Evolutionary conservation across 2,113 vertebrate genomes (phyloP).

Genomic region (Neodontobutis hainanensis): DNA sequence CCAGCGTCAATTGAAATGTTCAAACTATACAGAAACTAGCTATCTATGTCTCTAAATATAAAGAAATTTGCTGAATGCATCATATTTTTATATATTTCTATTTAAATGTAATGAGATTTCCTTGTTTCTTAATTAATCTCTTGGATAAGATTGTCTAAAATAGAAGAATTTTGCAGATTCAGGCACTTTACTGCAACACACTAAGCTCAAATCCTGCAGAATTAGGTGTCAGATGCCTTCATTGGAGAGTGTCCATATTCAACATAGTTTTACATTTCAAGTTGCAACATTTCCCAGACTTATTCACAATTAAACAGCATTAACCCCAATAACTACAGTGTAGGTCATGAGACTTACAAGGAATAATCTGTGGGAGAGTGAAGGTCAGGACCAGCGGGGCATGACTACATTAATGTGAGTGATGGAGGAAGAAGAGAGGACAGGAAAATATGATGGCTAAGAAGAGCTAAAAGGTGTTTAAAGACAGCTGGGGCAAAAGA

Average conservation of each 20-base stretch:
- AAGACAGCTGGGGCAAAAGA: slow-evolving; percentile 4
- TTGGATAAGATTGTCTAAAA: no score
- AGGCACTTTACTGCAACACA: no score
- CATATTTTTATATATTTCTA: no score
- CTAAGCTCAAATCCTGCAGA: not conserved
- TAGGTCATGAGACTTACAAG: slow-evolving; percentile 27
- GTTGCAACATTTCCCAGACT: not conserved
- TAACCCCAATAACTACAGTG: slow-evolving; percentile 13
- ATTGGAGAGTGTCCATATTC: not conserved
- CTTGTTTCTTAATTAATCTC: no score
- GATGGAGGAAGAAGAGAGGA: slow-evolving; percentile 3
- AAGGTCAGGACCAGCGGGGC: slow-evolving; percentile 19
- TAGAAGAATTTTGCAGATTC: no score
- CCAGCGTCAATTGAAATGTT: no score
- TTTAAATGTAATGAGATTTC: no score
- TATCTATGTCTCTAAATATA: no score
- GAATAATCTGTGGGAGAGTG: slow-evolving; percentile 22
- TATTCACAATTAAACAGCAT: slow-evolving; percentile 18
- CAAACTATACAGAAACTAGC: no score
- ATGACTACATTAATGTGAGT: slow-evolving; percentile 11
- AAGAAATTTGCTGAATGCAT: no score
- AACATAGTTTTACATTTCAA: slow-evolving; percentile 7
- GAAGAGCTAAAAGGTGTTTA: slow-evolving; percentile 16
- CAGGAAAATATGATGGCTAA: slow-evolving; percentile 3
- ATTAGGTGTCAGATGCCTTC: not conserved